Base-by-base conservation (phyloP, 1,140 invertebrate genomes). In the Bombus haemorrhoidalis region DNA sequence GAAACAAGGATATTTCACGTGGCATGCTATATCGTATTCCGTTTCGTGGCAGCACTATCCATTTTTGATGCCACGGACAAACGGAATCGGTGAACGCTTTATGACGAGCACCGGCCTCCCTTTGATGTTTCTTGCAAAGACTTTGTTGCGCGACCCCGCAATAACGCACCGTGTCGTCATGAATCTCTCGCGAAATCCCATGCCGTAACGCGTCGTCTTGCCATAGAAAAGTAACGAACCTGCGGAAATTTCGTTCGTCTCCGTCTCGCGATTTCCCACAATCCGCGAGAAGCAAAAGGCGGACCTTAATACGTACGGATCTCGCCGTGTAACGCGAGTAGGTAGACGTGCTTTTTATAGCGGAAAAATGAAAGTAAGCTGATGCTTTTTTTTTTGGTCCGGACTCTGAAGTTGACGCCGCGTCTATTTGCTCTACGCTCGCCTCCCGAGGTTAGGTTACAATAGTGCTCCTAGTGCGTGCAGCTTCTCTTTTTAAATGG, bases 91-190 rank as follows among this genome's bases (percentile, higher is more conserved):
- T 57, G 68, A 84, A 84, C 83, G 76, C 34, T 84, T 84, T 84
- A 79, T 83, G 81, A 83, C 64, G 66, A 77, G 53, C n/a, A 34
- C 34, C 43, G 39, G 18, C 10, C 53, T 22, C 37, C 3, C 53
- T 84, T 84, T 84, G 83, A 84, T 84, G 83, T 84, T 72, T 84
- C 83, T 80, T 84, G 83, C 83, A 84, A 28, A 10, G 53, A 84
- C 75, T 84, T 80, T 47, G 76, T 71, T 47, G 75, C 39, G 15
- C 77, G 64, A 69, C 64, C 81, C 28, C 57, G 83, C 47, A 62
- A 72, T 71, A 79, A 62, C 76, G 22, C 59, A 28, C 12, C 81
- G 34, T 5, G 59, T 18, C 5, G 12, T 25, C 28, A 9, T 34
- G n/a, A 64, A 71, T 53, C 43, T 59, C 62, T 66, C 32, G 37